phyloP scores from a whole-genome alignment of 1,140 invertebrate genomes.

The Melipona quadrifasciata region DNA sequence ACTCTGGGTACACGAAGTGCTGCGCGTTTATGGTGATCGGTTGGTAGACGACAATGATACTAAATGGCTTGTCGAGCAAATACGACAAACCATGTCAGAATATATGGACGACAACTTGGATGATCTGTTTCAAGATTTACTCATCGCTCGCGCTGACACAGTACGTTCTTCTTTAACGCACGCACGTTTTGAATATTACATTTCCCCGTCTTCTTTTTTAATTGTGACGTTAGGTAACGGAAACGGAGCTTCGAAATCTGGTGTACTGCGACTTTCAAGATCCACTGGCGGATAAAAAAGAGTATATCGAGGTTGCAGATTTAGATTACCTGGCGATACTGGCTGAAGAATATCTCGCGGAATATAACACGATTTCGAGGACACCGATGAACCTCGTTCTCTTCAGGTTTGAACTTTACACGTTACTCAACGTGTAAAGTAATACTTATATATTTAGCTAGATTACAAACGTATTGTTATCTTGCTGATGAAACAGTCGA shows the following conservation, averaged over 20 bases:
- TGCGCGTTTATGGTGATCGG: slow-evolving; percentile 96
- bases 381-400: slow-evolving; percentile 98
- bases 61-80: slow-evolving; percentile 88
- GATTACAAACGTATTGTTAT: too few relatives aligned
- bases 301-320: slow-evolving; percentile 93
- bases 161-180: slow-evolving; percentile 1
- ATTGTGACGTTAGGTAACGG: slow-evolving; percentile 83
- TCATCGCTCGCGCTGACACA: slow-evolving; percentile 55
- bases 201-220: neutral
- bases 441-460: too few relatives aligned
- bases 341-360: slow-evolving; percentile 93
- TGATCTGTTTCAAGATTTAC: slow-evolving; percentile 78
- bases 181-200: neutral
- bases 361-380: slow-evolving; percentile 98
- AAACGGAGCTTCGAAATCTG: slow-evolving; percentile 91
- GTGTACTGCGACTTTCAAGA: slow-evolving; percentile 98
- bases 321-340: slow-evolving; percentile 89
- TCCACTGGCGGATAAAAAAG: slow-evolving; percentile 92
- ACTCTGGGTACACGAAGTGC: slow-evolving; percentile 96
- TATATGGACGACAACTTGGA: slow-evolving; percentile 82
- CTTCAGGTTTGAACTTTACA: slow-evolving; percentile 87
- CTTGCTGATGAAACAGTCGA: too few relatives aligned
- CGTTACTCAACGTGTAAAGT: too few relatives aligned
- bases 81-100: slow-evolving; percentile 83
- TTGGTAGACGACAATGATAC: slow-evolving; percentile 92